Base-by-base conservation (phyloP, 53 echinoderm and acorn worm species). In the Arbacia lixula region DNA sequence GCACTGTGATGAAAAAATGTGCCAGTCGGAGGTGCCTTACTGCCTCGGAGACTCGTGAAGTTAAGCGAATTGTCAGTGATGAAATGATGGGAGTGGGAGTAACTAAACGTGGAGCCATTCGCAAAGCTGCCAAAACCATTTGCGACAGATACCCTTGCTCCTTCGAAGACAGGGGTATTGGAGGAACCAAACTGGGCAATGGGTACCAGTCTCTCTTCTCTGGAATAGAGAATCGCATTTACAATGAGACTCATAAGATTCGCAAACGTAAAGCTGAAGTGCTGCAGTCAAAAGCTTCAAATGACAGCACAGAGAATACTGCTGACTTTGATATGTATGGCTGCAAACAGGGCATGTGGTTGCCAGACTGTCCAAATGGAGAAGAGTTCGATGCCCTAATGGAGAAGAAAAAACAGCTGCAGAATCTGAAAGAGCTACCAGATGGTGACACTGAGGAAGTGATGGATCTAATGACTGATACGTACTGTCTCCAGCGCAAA, bases 161-260 rank as follows among this genome's bases (percentile, higher is more conserved):
- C 67, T 84, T 84, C 36, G 72, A 85, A 85, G 72, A 71, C 85
- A 85, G 85, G 60, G 72, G 85, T 85, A 71, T 71, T 71, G 85
- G 71, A 85, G 85, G 85, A 85, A 71, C 71, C 71, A 85, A 85
- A 71, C 71, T 85, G 58, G 85, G 85, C 71, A 85, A 69, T 71
- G 85, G 71, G 69, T 85, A 85, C 72, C 85, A 85, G 72, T 71
- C 71, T 85, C 38, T 85, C 58, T 85, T 85, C 85, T 71, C 85
- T 57, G 71, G 85, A 58, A 71, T 85, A 71, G 85, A 85, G 60
- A 85, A 85, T 85, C 85, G 85, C 85, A 56, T 85, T 55, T 85
- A 85, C 72, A 85, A 85, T 85, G 85, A 85, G 60, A 85, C 72
- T 85, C 85, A 71, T 85, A 71, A 85, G 85, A 85, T 85, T 71